These are phyloP conservation scores for Acanthosepion lycidas DNA, from an alignment of 2,888 invertebrate genomes.

Conservation along the genomic window DNA sequence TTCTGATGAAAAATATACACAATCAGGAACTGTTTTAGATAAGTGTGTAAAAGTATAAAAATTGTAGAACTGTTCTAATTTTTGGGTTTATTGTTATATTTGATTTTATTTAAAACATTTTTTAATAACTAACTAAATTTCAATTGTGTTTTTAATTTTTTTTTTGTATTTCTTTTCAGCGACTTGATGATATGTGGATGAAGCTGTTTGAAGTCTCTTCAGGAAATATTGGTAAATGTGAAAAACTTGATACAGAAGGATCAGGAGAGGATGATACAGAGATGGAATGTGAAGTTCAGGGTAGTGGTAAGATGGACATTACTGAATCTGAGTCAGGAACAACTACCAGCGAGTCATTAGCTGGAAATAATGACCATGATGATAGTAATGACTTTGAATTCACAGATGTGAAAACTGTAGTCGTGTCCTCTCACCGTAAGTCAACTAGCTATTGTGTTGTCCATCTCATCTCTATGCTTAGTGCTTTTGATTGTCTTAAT, in stretches of 20 bases:
- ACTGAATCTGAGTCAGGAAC: background rate
- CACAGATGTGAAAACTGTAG: background rate
- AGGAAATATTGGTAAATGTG: background rate
- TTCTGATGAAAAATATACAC: too few species aligned
- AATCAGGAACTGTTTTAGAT: too few species aligned
- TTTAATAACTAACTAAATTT: background rate
- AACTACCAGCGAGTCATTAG: background rate
- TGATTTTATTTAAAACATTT: too few species aligned
- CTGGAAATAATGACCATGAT: background rate
- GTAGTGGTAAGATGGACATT: slow-evolving; percentile 23
- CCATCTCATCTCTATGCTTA: background rate
- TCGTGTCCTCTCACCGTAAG: slow-evolving; percentile 33
- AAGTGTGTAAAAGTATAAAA: too few species aligned
- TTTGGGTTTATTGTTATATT: too few species aligned
- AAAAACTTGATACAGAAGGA: background rate
- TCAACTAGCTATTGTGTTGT: background rate
- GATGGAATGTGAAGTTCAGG: background rate
- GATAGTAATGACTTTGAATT: slow-evolving; percentile 1
- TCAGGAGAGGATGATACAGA: slow-evolving; percentile 33
- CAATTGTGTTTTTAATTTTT: background rate
- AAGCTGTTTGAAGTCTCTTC: background rate
- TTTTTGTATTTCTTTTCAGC: background rate
- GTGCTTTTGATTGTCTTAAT: background rate
- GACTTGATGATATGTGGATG: background rate
- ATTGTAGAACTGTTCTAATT: too few species aligned